Evolutionary conservation across 2,113 vertebrate genomes (phyloP).

Genomic region (Siniperca chuatsi): DNA sequence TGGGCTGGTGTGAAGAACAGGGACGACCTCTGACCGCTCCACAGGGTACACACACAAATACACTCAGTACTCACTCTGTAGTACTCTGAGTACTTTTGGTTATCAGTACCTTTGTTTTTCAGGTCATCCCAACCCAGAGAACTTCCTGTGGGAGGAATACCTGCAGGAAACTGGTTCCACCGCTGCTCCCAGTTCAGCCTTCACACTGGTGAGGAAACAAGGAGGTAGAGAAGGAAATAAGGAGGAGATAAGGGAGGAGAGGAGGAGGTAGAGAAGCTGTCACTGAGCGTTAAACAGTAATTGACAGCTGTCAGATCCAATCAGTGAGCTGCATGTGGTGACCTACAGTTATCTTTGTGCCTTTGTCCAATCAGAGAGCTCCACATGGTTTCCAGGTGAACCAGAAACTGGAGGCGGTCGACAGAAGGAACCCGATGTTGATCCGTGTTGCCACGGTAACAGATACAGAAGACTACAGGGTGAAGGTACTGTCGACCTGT

Average conservation of each 20-base stretch:
- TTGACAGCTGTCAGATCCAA: neutral
- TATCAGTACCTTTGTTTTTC: slow-evolving; percentile 7
- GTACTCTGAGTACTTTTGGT: neutral
- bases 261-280: too few relatives aligned
- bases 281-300: neutral
- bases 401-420: slow-evolving; percentile 89
- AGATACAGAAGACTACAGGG: slow-evolving; percentile 84
- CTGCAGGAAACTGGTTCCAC: slow-evolving; percentile 86
- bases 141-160: slow-evolving; percentile 90
- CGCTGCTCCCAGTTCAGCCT: slow-evolving; percentile 86
- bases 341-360: slow-evolving; percentile 14
- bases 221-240: neutral
- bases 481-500: slow-evolving; percentile 79
- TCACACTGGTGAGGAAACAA: slow-evolving; percentile 84
- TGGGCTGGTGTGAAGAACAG: slow-evolving; percentile 90
- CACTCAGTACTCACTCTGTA: neutral
- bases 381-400: slow-evolving; percentile 87
- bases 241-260: too few relatives aligned
- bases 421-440: slow-evolving; percentile 87
- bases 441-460: slow-evolving; percentile 87
- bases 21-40: slow-evolving; percentile 88
- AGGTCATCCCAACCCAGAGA: slow-evolving; percentile 87
- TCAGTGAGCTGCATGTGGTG: neutral
- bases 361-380: slow-evolving; percentile 82
- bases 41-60: slow-evolving; percentile 81